Conservation (phyloP, 2,888 invertebrate species). For the Hetaerina titia region DNA sequence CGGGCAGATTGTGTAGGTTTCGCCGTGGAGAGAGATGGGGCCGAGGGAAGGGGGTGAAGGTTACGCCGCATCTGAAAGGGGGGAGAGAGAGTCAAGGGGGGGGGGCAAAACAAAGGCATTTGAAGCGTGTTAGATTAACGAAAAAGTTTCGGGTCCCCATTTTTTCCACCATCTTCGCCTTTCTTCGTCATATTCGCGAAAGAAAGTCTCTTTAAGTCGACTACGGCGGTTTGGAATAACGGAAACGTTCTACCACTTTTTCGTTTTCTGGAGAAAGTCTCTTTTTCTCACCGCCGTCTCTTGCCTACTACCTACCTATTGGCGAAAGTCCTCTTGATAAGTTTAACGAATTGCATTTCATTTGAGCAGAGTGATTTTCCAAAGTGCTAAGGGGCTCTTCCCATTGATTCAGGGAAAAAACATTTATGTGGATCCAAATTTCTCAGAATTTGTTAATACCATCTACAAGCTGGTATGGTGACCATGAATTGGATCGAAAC, state of each 20-base stretch:
- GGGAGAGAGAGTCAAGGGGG: background rate
- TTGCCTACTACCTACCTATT: background rate
- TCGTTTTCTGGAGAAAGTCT: background rate
- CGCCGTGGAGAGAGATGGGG: background rate
- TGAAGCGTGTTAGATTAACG: conserved; percentile 41
- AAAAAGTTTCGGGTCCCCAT: background rate
- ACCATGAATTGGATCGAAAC: no score
- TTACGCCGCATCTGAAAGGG: background rate
- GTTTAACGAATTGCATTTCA: background rate
- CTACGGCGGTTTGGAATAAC: conserved; percentile 47
- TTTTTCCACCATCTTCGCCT: background rate
- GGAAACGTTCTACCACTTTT: background rate
- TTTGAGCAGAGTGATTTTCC: no score
- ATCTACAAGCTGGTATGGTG: no score
- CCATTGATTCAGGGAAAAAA: no score
- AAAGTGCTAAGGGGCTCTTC: no score
- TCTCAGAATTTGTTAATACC: no score
- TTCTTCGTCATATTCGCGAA: conserved; percentile 26
- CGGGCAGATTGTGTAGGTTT: background rate
- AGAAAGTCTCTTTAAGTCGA: background rate
- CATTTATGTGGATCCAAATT: no score
- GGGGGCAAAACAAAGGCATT: conserved; percentile 2
- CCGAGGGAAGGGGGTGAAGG: background rate
- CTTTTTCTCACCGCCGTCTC: background rate
- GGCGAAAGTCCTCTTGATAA: background rate